These are phyloP conservation scores for Sebastes diaconus DNA, from an alignment of 2,797 vertebrate species.

Conservation along the genomic window DNA sequence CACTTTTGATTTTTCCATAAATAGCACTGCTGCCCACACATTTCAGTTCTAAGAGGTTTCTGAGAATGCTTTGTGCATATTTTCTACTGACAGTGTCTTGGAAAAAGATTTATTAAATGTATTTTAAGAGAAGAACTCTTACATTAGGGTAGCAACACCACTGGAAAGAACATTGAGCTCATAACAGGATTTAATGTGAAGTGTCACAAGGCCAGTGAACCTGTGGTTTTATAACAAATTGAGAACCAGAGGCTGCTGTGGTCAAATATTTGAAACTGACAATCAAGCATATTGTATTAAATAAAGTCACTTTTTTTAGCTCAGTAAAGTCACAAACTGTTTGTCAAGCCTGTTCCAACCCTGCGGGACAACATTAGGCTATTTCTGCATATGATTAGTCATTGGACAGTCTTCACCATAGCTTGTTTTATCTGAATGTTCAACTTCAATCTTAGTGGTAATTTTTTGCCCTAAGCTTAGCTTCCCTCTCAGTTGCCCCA, in stretches of 20 bases:
- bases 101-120: neutral
- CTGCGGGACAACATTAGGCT: neutral
- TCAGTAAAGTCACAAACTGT: neutral
- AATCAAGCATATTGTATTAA: neutral
- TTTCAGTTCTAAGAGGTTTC: neutral
- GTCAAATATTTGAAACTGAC: neutral
- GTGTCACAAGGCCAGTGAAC: neutral
- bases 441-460: neutral
- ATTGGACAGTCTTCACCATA: neutral
- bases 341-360: neutral
- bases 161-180: neutral
- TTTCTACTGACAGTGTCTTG: neutral
- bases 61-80: neutral
- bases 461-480: neutral
- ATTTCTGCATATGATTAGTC: neutral
- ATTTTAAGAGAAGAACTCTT: neutral
- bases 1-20: slow-evolving; percentile 8
- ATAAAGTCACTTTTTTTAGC: neutral
- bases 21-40: slow-evolving; percentile 13
- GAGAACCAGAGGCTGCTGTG: neutral
- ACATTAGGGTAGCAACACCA: neutral
- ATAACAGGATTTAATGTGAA: neutral
- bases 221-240: neutral
- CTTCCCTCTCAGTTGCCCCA: neutral
- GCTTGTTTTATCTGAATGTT: neutral